These are phyloP conservation scores for Calameuta idolon DNA, from an alignment of 2,888 invertebrate genomes.

Conservation along the genomic window DNA sequence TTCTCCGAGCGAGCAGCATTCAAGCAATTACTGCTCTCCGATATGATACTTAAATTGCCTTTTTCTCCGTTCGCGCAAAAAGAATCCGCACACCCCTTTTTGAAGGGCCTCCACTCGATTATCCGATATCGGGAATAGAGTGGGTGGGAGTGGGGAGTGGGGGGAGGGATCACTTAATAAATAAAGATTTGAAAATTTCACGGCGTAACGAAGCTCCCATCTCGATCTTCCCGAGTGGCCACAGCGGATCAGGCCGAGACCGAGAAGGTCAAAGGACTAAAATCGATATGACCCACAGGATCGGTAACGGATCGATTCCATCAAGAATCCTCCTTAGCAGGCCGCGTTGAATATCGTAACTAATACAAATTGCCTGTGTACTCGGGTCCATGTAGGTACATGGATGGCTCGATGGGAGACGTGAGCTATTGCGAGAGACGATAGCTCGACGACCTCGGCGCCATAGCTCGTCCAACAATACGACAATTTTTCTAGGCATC, in stretches of 20 bases:
- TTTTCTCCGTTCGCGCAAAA: conserved; percentile 35
- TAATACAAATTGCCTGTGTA: background rate
- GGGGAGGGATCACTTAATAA: background rate
- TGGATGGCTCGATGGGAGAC: background rate
- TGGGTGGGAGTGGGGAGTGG: background rate
- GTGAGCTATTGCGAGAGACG: background rate
- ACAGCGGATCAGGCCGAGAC: background rate
- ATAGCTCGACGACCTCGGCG: background rate
- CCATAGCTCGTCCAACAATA: conserved; percentile 28
- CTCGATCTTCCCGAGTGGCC: background rate
- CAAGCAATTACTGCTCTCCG: conserved; percentile 52
- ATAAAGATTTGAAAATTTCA: background rate
- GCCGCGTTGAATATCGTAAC: background rate
- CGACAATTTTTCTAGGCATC: conserved; percentile 39
- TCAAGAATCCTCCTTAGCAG: background rate
- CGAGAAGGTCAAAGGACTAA: background rate
- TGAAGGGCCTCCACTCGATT: conserved; percentile 26
- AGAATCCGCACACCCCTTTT: background rate
- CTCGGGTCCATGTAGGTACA: background rate
- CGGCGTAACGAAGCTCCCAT: background rate
- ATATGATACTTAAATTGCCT: conserved; percentile 54
- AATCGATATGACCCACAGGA: background rate
- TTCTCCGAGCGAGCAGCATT: conserved; percentile 34
- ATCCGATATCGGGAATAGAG: conserved; percentile 3
- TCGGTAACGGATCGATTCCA: background rate